phyloP scores from a whole-genome alignment of 2,113 vertebrate genomes.

The Gallinago jamesoni region DNA sequence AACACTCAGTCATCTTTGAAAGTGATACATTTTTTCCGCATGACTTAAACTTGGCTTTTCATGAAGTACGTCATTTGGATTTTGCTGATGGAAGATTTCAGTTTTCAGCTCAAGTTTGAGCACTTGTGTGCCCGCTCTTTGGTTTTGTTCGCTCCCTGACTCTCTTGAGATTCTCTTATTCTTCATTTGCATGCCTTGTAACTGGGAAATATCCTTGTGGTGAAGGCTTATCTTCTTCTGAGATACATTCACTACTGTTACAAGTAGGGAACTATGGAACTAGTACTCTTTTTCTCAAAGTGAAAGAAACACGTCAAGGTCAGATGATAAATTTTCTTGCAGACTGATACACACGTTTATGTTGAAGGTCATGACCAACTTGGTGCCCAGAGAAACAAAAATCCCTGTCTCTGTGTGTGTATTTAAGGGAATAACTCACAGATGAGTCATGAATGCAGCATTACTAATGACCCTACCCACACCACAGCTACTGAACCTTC shows the following conservation, averaged over 20 bases:
- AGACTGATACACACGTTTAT: not conserved
- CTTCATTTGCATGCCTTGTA: not conserved
- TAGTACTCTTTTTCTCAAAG: not conserved
- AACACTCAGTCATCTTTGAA: not conserved
- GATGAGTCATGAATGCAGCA: constrained; percentile 60
- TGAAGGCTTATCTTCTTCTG: not conserved
- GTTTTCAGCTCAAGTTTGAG: constrained; percentile 12
- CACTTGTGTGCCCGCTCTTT: not conserved
- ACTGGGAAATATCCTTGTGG: not conserved
- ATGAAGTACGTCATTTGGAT: constrained; percentile 18
- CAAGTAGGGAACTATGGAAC: not conserved
- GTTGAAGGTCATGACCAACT: not conserved
- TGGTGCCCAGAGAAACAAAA: constrained; percentile 1
- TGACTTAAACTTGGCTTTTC: constrained; percentile 37
- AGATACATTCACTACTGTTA: not conserved
- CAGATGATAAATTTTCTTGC: not conserved
- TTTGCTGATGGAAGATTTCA: constrained; percentile 22
- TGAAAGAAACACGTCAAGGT: not conserved
- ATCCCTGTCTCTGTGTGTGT: not conserved
- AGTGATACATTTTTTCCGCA: not conserved
- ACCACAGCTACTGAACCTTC: constrained; percentile 53
- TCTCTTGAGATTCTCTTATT: not conserved
- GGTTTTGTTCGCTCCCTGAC: not conserved
- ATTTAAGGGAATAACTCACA: constrained; percentile 45
- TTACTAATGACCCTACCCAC: constrained; percentile 66